Evolutionary conservation across 2,888 invertebrate genomes (phyloP).

Genomic region (Heliconius erato): DNA sequence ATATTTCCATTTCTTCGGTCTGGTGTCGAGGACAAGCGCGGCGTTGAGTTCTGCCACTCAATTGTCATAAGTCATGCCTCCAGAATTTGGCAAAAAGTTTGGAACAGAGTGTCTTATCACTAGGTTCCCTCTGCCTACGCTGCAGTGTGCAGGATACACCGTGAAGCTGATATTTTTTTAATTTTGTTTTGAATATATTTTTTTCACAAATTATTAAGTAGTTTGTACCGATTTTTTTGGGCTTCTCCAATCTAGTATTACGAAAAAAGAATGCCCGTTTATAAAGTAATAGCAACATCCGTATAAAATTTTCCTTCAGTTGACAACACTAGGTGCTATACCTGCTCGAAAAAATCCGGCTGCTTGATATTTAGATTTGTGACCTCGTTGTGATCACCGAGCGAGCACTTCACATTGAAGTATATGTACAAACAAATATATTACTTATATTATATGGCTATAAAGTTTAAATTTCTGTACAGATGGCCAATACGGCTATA

Average conservation of each 20-base stretch:
- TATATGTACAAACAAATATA: constrained; percentile 52
- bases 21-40: no score
- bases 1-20: no score
- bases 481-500: constrained; percentile 37
- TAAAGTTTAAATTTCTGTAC: constrained; percentile 57
- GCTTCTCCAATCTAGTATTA: not conserved
- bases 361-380: constrained; percentile 76
- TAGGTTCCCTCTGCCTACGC: no score
- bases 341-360: constrained; percentile 71
- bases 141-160: no score
- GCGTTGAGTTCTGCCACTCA: no score
- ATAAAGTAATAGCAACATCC: not conserved
- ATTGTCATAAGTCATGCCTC: no score
- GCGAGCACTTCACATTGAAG: constrained; percentile 66
- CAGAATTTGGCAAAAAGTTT: no score
- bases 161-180: no score
- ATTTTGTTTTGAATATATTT: no score
- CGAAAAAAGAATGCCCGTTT: not conserved
- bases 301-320: constrained; percentile 43
- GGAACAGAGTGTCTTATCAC: no score
- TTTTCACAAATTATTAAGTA: no score
- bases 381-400: constrained; percentile 75
- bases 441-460: constrained; percentile 53
- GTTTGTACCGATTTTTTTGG: no score
- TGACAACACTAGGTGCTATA: constrained; percentile 56